Base-by-base conservation (phyloP, 92 coral and sea anemone genomes). In the Bergia puertoricense region DNA sequence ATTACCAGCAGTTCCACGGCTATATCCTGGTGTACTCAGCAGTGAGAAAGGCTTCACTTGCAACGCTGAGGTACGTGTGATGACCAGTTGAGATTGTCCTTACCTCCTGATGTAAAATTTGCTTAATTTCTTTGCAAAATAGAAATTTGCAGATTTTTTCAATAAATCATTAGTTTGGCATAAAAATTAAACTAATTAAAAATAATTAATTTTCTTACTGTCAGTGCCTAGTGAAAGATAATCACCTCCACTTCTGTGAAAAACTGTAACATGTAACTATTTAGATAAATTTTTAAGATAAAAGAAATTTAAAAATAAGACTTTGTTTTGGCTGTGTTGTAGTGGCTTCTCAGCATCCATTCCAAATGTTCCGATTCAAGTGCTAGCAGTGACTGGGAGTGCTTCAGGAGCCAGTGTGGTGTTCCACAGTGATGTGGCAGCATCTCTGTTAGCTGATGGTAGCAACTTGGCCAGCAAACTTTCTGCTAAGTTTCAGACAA, bases 381-480 rank as follows among this genome's bases (percentile, higher is more conserved):
- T 97, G 74, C 85, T 97, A 56, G 99, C 99, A 2, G 95, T 96
- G 66, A 97, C 99, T 6, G 99, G 99, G 48, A 95, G 96, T 74
- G 98, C 98, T 10, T 95, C 99, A 5, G 98, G 99, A 5, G 99
- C 99, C 5, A 97, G 99, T 90, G 99, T 97, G 23, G 99, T 97
- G 78, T 97, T 97, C 86, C 99, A 97, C 76, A 97, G 99, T 86
- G 90, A 92, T 51, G 97, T 97, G 56, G 98, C 99, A 18, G 98
- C 95, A 44, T 91, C 98, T 42, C 86, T 97, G 51, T 74, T 97
- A 59, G 99, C 99, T 75, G 99, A 97, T 91, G 99, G 99, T 37
- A 95, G 95, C 67, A 97, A 97, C 89, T 93, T 97, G 56, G 99
- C 99, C 65, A 97, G 99, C 81, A 97, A 95, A 91, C 85, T 97